These are phyloP conservation scores for Calonectris borealis DNA, from an alignment of 2,113 vertebrate species.

Conservation along the genomic window DNA sequence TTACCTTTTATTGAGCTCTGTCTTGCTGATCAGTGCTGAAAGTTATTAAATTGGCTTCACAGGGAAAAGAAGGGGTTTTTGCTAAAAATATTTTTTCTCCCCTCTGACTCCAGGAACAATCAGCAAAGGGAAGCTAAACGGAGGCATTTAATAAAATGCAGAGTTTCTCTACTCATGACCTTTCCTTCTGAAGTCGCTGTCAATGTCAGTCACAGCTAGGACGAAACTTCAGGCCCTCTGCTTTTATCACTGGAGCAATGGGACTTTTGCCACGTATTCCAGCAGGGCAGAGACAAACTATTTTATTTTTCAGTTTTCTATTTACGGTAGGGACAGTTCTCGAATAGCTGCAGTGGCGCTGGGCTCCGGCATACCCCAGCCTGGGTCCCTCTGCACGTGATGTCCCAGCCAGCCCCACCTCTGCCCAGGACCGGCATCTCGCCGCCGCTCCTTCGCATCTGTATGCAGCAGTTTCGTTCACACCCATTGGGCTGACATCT, in stretches of 20 bases:
- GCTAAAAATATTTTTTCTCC: not conserved
- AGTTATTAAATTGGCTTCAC: not conserved
- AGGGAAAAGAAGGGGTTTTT: rapidly evolving
- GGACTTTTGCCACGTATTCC: not conserved
- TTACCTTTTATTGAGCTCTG: not conserved
- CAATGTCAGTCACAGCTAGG: not conserved
- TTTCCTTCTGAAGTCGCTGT: not conserved
- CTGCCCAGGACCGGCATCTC: not conserved
- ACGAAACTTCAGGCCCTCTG: not conserved
- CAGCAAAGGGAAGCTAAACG: constrained; percentile 15
- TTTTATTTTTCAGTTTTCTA: not conserved
- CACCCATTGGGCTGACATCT: not conserved
- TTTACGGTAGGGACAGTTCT: not conserved
- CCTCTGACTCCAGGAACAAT: not conserved
- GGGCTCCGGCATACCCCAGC: not conserved
- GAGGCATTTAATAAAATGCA: not conserved
- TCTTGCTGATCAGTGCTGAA: not conserved
- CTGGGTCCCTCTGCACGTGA: rapidly evolving
- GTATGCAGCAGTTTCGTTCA: not conserved
- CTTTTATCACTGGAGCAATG: not conserved
- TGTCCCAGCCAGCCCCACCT: not conserved
- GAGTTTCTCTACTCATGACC: not conserved
- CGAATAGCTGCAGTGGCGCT: not conserved
- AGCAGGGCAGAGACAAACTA: not conserved
- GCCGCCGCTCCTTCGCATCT: rapidly evolving